Conservation (phyloP, 2,797 vertebrate species). For the Lithobates pipiens region DNA sequence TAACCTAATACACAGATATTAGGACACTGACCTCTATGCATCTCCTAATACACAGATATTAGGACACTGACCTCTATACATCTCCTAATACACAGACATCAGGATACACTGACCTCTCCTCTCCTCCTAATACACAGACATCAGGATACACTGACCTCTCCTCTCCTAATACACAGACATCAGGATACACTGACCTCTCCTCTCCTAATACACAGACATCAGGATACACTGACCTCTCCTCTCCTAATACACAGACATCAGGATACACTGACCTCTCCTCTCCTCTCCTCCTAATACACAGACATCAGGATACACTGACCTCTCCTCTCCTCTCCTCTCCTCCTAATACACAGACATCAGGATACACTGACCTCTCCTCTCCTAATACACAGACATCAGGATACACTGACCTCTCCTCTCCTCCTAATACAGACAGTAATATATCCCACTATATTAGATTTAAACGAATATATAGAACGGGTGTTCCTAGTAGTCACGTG, state of each 20-base stretch:
- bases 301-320: too few relatives aligned
- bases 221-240: too few relatives aligned
- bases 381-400: too few relatives aligned
- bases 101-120: background rate
- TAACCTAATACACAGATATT: background rate
- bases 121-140: background rate
- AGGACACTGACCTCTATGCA: background rate
- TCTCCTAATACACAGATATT: background rate
- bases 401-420: background rate
- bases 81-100: background rate
- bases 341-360: too few relatives aligned
- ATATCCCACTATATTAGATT: too few relatives aligned
- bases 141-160: background rate
- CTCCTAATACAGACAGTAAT: background rate
- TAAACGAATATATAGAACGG: too few relatives aligned
- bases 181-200: background rate
- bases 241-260: too few relatives aligned
- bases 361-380: too few relatives aligned
- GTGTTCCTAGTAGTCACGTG: too few relatives aligned
- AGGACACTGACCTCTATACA: background rate
- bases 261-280: too few relatives aligned
- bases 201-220: background rate
- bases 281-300: too few relatives aligned
- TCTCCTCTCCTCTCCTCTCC: too few relatives aligned
- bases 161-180: background rate